Evolutionary conservation across 2,888 invertebrate species (phyloP).

Genomic region (Deladenus siricidicola): DNA sequence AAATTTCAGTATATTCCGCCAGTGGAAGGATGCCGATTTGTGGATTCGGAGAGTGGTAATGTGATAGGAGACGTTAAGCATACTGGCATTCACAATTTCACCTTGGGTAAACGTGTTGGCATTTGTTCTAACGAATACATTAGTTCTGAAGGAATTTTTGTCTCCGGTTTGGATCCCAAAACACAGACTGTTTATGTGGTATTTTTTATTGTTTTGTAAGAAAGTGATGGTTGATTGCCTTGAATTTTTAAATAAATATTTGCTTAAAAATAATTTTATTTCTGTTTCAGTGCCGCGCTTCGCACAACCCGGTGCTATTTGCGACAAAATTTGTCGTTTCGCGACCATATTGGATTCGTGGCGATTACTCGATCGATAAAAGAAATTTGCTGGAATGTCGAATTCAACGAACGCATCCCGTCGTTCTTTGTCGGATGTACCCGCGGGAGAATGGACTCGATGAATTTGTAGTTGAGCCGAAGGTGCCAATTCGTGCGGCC

Average conservation of each 20-base stretch:
- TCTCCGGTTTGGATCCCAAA: conserved; percentile 65
- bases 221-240: too few relatives aligned
- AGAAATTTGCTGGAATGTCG: background rate
- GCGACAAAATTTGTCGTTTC: conserved; percentile 26
- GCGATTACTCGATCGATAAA: too few relatives aligned
- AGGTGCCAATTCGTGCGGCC: conserved; percentile 39
- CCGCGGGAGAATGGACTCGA: conserved; percentile 4
- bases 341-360: conserved; percentile 35
- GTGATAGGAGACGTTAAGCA: conserved; percentile 67
- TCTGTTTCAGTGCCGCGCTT: conserved; percentile 42
- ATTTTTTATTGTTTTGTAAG: conserved; percentile 1
- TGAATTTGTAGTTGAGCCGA: conserved; percentile 23
- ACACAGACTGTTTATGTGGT: conserved; percentile 74
- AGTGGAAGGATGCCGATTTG: conserved; percentile 67
- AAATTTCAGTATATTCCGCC: conserved; percentile 69
- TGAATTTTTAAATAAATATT: too few relatives aligned
- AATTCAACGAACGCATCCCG: conserved; percentile 38
- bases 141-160: conserved; percentile 64
- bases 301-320: conserved; percentile 36
- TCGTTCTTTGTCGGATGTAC: conserved; percentile 25
- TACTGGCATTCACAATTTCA: conserved; percentile 76
- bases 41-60: conserved; percentile 71
- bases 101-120: conserved; percentile 76
- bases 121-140: conserved; percentile 60
- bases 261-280: too few relatives aligned